A percentile compares a stretch with the other conserved stretches of the same genome.
These are phyloP conservation scores for Odontothrips loti DNA, from an alignment of 2,888 invertebrate species.

Conservation along the genomic window DNA sequence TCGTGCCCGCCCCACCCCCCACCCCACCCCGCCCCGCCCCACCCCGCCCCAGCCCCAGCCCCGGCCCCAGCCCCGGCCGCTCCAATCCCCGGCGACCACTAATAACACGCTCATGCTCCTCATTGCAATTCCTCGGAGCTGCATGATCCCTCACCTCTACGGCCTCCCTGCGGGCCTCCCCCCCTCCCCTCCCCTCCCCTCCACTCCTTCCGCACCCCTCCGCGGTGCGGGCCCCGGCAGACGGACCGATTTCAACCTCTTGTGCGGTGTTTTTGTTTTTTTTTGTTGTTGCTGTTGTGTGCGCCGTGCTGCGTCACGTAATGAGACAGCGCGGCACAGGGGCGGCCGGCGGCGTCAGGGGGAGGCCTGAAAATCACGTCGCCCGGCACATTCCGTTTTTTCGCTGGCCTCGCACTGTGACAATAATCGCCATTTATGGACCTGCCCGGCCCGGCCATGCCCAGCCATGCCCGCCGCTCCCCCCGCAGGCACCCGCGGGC, in stretches of 20 bases:
- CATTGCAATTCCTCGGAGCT: background rate
- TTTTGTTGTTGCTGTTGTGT: background rate
- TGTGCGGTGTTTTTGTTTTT: background rate
- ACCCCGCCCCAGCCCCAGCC: background rate
- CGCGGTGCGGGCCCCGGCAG: background rate
- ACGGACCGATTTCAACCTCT: background rate
- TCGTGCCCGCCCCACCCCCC: too few species aligned
- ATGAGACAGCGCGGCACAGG: background rate
- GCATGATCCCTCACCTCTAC: conserved; percentile 7
- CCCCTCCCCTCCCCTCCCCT: background rate
- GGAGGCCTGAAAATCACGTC: background rate
- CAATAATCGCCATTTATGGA: background rate
- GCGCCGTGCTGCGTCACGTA: background rate
- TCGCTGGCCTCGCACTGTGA: background rate
- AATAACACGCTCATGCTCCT: conserved; percentile 14
- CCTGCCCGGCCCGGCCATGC: background rate
- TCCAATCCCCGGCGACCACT: conserved; percentile 23
- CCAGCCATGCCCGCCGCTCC: background rate
- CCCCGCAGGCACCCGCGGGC: background rate
- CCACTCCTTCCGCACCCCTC: background rate
- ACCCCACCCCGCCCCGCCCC: too few species aligned
- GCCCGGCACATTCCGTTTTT: background rate
- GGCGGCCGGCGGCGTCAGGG: background rate
- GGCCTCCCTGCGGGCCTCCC: background rate
- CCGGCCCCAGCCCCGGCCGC: background rate